Percentiles rank a stretch among this genome's conserved stretches.
Conservation (phyloP, 2,888 invertebrate genomes). For the Epistrophe eligans region DNA sequence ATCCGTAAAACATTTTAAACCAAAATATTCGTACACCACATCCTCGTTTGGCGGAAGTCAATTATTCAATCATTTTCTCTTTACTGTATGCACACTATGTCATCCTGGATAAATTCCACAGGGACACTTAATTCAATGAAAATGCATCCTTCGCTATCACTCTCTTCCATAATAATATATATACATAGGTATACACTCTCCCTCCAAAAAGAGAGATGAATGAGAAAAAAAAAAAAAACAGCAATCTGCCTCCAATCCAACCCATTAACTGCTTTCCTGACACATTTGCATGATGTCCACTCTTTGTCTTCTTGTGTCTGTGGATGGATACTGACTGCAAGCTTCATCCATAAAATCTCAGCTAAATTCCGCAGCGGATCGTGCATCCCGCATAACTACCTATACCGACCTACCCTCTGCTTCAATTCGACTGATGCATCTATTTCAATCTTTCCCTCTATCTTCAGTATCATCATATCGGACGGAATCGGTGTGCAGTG, state of each 20-base stretch:
- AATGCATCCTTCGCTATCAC: conserved; percentile 36
- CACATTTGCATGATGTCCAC: conserved; percentile 70
- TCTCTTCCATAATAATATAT: conserved; percentile 11
- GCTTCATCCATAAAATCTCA: conserved; percentile 68
- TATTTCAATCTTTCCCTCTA: background rate
- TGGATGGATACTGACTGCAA: background rate
- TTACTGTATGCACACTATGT: conserved; percentile 16
- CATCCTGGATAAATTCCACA: conserved; percentile 58
- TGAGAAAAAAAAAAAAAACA: background rate
- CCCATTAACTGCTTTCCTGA: conserved; percentile 66
- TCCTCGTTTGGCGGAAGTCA: conserved; percentile 62
- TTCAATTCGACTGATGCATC: background rate
- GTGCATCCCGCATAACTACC: too few relatives aligned
- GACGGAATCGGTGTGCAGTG: conserved; percentile 17
- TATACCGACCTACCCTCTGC: background rate
- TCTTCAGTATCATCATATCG: conserved; percentile 8
- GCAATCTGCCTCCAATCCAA: conserved; percentile 31
- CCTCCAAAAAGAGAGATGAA: background rate
- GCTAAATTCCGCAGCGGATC: conserved; percentile 26
- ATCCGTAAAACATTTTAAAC: conserved; percentile 33
- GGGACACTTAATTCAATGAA: conserved; percentile 58
- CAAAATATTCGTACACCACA: conserved; percentile 41
- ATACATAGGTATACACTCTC: too few relatives aligned
- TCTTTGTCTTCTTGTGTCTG: conserved; percentile 49
- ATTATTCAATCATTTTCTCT: conserved; percentile 64